Evolutionary conservation across 2,797 vertebrate genomes (phyloP).

Genomic region (Tauraco hartlaubi): DNA sequence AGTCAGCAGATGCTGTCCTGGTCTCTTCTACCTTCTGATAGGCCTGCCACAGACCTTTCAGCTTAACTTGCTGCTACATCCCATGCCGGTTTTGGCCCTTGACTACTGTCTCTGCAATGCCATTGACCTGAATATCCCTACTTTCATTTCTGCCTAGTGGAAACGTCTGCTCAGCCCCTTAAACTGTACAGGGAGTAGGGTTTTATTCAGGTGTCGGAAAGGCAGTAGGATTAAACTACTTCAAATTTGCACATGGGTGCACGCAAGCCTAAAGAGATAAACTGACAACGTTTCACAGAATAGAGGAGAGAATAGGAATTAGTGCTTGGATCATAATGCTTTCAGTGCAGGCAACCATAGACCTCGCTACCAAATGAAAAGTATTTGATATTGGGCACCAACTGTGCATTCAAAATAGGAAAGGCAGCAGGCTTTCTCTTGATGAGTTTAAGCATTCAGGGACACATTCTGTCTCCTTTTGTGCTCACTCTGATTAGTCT

Average conservation of each 20-base stretch:
- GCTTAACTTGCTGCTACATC: not conserved
- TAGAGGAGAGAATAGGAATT: conserved; percentile 13
- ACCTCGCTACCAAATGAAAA: conserved; percentile 27
- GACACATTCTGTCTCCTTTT: conserved; percentile 56
- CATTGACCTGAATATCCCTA: not conserved
- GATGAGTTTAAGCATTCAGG: conserved; percentile 61
- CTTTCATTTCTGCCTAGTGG: not conserved
- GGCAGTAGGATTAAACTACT: conserved; percentile 14
- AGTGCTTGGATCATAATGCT: conserved; percentile 25
- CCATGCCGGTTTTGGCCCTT: not conserved
- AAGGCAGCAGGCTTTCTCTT: conserved; percentile 58
- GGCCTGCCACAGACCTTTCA: not conserved
- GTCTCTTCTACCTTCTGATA: not conserved
- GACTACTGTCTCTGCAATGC: not conserved
- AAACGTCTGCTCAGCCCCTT: conserved; percentile 1
- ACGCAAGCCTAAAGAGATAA: not conserved
- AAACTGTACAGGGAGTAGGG: not conserved
- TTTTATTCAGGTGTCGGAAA: conserved; percentile 36
- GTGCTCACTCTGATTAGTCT: conserved; percentile 56
- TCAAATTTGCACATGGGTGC: not conserved
- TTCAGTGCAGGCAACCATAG: conserved; percentile 10
- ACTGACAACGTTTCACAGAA: not conserved
- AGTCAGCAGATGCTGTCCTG: not conserved
- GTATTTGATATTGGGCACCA: conserved; percentile 45
- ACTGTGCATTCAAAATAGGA: conserved; percentile 59